A percentile compares a stretch with the other conserved stretches of the same genome.
phyloP scores from a whole-genome alignment of 1,140 invertebrate species.

The Pseudomyrmex sp. region DNA sequence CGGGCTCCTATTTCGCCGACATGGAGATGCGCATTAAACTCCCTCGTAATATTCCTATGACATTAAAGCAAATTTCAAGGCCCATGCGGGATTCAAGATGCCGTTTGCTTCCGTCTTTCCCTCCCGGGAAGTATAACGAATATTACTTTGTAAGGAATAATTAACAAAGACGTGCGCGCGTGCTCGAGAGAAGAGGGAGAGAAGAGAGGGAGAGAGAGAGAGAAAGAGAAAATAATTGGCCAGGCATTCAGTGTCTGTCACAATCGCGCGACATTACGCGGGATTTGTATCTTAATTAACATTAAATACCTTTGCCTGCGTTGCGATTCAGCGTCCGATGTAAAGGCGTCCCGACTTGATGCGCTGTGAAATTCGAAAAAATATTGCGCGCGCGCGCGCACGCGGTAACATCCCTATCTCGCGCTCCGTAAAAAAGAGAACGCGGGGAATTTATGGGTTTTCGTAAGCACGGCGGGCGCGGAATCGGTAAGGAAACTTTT shows the following conservation, averaged over 20 bases:
- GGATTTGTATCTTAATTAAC: constrained; percentile 49
- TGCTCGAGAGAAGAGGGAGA: constrained; percentile 19
- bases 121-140: constrained; percentile 47
- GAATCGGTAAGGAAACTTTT: constrained; percentile 45
- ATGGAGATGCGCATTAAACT: constrained; percentile 48
- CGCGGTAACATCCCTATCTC: background rate
- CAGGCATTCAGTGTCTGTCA: constrained; percentile 27
- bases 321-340: constrained; percentile 26
- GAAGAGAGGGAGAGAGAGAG: constrained; percentile 37
- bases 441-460: constrained; percentile 36
- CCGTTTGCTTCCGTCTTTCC: constrained; percentile 29
- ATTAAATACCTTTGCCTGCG: background rate
- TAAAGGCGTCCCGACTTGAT: constrained; percentile 3
- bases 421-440: background rate
- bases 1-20: constrained; percentile 38
- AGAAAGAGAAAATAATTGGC: constrained; percentile 54
- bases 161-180: constrained; percentile 32
- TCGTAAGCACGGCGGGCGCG: constrained; percentile 26
- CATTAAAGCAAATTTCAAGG: constrained; percentile 58
- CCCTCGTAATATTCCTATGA: constrained; percentile 48
- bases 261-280: constrained; percentile 34
- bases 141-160: constrained; percentile 63
- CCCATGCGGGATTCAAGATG: constrained; percentile 46
- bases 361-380: constrained; percentile 42
- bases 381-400: background rate